These are phyloP conservation scores for Brachypteracias leptosomus DNA, from an alignment of 2,113 vertebrate genomes.

Conservation along the genomic window DNA sequence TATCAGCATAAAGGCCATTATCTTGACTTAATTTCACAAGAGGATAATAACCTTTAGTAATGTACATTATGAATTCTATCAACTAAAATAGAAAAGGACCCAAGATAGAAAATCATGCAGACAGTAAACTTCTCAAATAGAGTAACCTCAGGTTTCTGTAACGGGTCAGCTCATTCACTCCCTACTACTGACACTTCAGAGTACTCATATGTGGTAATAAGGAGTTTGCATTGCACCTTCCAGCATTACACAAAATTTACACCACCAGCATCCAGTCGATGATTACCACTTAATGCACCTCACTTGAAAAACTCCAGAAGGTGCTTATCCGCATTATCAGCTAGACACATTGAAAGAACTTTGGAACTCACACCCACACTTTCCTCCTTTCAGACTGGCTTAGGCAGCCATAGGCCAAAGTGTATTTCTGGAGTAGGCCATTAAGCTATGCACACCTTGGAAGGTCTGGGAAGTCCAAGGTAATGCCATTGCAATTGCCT, in stretches of 20 bases:
- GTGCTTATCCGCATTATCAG: not conserved
- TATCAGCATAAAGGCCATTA: not conserved
- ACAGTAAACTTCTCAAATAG: not conserved
- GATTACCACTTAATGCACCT: not conserved
- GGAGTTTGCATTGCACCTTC: not conserved
- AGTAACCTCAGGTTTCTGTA: not conserved
- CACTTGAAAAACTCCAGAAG: not conserved
- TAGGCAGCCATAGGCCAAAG: not conserved
- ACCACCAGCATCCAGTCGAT: not conserved
- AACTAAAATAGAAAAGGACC: not conserved
- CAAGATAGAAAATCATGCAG: fast-evolving
- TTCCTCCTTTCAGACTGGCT: not conserved
- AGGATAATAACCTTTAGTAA: not conserved
- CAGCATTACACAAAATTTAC: not conserved
- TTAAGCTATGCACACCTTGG: not conserved
- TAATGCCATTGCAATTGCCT: not conserved
- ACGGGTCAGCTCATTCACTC: not conserved
- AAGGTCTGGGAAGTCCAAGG: not conserved
- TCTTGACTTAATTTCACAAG: not conserved
- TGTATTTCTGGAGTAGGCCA: fast-evolving
- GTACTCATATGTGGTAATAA: not conserved
- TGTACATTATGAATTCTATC: not conserved
- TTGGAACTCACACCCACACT: not conserved
- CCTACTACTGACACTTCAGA: not conserved
- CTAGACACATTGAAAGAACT: not conserved